Evolutionary conservation across 2,113 vertebrate species (phyloP).

Genomic region (Amphilophus citrinellus): DNA sequence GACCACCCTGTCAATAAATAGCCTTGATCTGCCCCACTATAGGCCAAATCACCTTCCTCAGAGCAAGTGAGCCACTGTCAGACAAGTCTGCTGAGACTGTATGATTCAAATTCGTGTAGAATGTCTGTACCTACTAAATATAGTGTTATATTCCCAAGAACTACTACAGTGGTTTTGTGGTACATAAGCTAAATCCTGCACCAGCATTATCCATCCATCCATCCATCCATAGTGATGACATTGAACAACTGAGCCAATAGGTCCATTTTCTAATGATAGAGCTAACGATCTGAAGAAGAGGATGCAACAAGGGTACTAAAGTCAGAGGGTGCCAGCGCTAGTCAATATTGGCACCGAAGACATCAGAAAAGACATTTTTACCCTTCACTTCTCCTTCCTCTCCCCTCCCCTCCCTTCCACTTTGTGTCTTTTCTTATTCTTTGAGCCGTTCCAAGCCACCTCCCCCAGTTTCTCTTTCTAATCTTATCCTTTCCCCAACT

Average conservation of each 20-base stretch:
- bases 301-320: conserved; percentile 11
- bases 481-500: not conserved
- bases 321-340: conserved; percentile 25
- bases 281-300: conserved; percentile 49
- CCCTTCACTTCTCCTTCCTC: conserved; percentile 57
- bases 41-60: no score
- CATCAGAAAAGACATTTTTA: conserved; percentile 63
- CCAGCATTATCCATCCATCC: not conserved
- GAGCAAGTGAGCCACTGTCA: no score
- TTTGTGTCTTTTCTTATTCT: conserved; percentile 16
- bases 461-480: conserved; percentile 43
- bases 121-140: no score
- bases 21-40: no score
- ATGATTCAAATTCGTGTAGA: no score
- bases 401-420: not conserved
- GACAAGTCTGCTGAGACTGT: no score
- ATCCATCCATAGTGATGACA: conserved; percentile 22
- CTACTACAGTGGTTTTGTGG: not conserved
- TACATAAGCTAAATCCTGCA: not conserved
- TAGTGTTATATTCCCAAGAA: not conserved
- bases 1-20: not conserved
- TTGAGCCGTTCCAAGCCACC: conserved; percentile 45
- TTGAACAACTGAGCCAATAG: conserved; percentile 39
- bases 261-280: conserved; percentile 53
- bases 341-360: conserved; percentile 55